Evolutionary conservation across 1,140 invertebrate species (phyloP), one percentile per base, ranked within the genome.

Genomic region (Macrobrachium rosenbergii): DNA sequence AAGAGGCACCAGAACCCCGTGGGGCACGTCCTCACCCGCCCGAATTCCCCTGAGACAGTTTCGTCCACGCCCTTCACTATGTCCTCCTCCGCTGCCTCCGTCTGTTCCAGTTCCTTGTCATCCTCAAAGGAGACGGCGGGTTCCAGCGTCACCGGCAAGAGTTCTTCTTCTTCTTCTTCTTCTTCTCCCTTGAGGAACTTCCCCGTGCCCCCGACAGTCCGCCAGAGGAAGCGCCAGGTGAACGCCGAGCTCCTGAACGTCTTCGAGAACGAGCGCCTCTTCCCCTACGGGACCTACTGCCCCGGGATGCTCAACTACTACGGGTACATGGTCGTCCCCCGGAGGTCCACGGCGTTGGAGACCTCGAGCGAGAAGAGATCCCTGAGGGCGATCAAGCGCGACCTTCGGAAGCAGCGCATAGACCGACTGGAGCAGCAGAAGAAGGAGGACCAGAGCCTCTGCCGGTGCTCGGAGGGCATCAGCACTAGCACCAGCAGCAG

Each of bases 321-420:
- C 63, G 89, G 89, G 28, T 89, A 89, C 82, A 88, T 89, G 89
- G 89, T 89, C 37, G 89, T 89, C 10, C 89, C 89, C n/a, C 86
- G 83, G 8, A 86, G 78, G 62, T 23, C 83, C 43, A 19, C 28
- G 60, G 78, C 62, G 2, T 3, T 37, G 28, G 58, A 58, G 12
- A 60, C 64, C 52, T 60, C 60, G 21, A 81, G 37, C 21, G 84
- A 79, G 23, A 87, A 87, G 58, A 62, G 37, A 21, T 75, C 84
- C 16, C 58, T 83, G 11, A 45, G 84, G 19, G 77, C 75, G 7
- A 11, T 81, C 45, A 87, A 81, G 28, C 16, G 82, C 19, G 73
- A 84, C n/a, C 72, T 59, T 14, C 80, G 73, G 28, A 72, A 37
- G 23, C 45, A 80, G 17, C 84, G 43, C 2, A 60, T 21, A 28